phyloP scores from a whole-genome alignment of 2,888 invertebrate species.

The Papilio protenor region DNA sequence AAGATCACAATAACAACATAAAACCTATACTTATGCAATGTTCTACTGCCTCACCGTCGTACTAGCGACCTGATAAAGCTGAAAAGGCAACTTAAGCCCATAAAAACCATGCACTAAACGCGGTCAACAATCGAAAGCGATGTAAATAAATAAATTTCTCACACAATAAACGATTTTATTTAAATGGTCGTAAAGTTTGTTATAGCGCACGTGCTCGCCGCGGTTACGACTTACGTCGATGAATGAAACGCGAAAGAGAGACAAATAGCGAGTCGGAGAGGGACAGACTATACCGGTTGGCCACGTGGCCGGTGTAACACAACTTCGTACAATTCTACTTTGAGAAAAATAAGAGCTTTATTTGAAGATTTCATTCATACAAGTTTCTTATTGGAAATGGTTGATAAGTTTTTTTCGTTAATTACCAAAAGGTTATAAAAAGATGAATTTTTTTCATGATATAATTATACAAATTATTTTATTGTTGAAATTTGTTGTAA shows the following conservation, averaged over 20 bases:
- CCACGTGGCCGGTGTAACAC: constrained; percentile 79
- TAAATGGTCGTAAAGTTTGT: constrained; percentile 77
- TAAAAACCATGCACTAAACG: constrained; percentile 85
- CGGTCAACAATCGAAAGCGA: constrained; percentile 74
- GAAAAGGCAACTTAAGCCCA: constrained; percentile 84
- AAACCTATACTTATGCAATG: constrained; percentile 84
- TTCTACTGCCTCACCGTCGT: constrained; percentile 82
- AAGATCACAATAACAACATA: constrained; percentile 84
- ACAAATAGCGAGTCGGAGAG: constrained; percentile 61
- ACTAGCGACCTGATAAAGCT: constrained; percentile 84
- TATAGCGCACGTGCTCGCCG: constrained; percentile 75
- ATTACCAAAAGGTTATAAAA: no score
- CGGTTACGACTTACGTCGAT: constrained; percentile 76
- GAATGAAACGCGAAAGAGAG: constrained; percentile 77
- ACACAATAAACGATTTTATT: constrained; percentile 82
- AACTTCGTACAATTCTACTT: constrained; percentile 69
- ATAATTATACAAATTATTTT: no score
- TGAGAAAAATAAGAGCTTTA: constrained; percentile 41
- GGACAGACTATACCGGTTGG: constrained; percentile 69
- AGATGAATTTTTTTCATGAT: no score
- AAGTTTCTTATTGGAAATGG: constrained; percentile 32
- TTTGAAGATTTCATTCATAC: background rate
- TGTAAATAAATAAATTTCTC: constrained; percentile 79
- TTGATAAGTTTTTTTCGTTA: background rate
- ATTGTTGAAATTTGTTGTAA: no score